phyloP scores from a whole-genome alignment of 2,888 invertebrate genomes.

The Pachymerium ferrugineum region DNA sequence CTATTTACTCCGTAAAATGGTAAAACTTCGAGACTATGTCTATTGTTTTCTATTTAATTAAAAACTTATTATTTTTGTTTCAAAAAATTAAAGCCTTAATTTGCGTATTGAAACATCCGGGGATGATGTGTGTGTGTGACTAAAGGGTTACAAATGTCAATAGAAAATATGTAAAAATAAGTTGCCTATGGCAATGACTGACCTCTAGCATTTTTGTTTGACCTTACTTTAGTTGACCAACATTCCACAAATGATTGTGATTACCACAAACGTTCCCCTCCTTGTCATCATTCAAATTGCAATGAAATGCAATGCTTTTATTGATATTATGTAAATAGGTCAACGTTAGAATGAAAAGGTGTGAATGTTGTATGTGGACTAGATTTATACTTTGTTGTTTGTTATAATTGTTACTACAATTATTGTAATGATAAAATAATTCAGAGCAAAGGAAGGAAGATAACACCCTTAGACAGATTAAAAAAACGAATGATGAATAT shows the following conservation, averaged over 20 bases:
- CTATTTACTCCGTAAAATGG: not conserved
- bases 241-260: not conserved
- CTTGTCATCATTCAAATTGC: too few relatives aligned
- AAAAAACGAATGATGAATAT: not conserved
- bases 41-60: too few relatives aligned
- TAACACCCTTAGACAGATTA: not conserved
- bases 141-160: not conserved
- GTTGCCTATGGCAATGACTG: not conserved
- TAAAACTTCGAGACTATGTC: too few relatives aligned
- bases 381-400: not conserved
- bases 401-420: not conserved
- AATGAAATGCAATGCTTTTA: too few relatives aligned
- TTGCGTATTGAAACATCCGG: too few relatives aligned
- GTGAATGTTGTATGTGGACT: not conserved
- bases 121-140: too few relatives aligned
- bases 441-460: slow-evolving; percentile 11
- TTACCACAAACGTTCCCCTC: not conserved
- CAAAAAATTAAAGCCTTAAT: too few relatives aligned
- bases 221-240: slow-evolving; percentile 11
- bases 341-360: not conserved
- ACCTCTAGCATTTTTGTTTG: not conserved
- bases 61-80: too few relatives aligned
- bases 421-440: slow-evolving; percentile 10
- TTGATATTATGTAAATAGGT: too few relatives aligned
- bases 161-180: not conserved